phyloP scores from a whole-genome alignment of 2,888 invertebrate genomes.

The Aphodius sticticus region DNA sequence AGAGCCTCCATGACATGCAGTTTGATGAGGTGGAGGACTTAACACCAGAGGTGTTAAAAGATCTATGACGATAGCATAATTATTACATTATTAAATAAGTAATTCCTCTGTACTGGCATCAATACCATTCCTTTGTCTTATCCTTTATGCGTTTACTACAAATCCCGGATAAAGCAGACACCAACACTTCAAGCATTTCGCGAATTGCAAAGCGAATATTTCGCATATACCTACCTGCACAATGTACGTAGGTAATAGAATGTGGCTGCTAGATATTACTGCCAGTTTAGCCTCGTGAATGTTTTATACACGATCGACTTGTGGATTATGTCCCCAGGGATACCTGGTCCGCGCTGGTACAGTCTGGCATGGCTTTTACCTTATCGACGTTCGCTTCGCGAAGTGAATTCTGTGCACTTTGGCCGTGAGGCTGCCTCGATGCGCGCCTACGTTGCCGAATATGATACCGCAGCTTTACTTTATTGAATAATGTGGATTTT shows the following conservation, averaged over 20 bases:
- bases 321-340: background rate
- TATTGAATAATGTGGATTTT: conserved; percentile 4
- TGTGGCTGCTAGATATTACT: background rate
- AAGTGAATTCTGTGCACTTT: background rate
- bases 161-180: background rate
- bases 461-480: background rate
- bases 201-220: background rate
- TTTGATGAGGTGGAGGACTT: too few species aligned
- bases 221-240: background rate
- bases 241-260: background rate
- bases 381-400: background rate
- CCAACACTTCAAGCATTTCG: background rate
- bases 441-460: background rate
- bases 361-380: background rate
- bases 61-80: too few species aligned
- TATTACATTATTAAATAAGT: too few species aligned
- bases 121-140: background rate
- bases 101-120: background rate
- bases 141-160: background rate
- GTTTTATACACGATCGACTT: conserved; percentile 4
- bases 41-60: too few species aligned
- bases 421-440: background rate
- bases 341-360: background rate
- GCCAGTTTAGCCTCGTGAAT: background rate
- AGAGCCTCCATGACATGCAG: too few species aligned